These are phyloP conservation scores for Euthynnus affinis DNA, from an alignment of 2,797 vertebrate species.

Conservation along the genomic window DNA sequence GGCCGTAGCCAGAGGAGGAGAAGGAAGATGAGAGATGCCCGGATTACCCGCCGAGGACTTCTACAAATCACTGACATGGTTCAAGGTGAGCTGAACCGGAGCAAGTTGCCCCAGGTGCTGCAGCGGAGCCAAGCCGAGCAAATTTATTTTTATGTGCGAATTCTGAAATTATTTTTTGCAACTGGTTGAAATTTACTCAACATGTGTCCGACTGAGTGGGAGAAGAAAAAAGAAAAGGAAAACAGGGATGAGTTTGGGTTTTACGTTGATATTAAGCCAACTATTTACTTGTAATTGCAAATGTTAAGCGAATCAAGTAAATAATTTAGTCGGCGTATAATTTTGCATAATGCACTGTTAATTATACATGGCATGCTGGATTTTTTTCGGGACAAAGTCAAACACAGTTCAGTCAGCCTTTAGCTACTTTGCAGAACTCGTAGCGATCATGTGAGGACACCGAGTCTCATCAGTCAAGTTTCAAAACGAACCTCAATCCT, in stretches of 20 bases:
- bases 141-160: not conserved
- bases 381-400: conserved; percentile 46
- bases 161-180: not conserved
- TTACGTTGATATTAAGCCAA: not conserved
- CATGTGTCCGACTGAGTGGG: conserved; percentile 70
- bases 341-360: conserved; percentile 20
- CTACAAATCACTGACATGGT: conserved; percentile 50
- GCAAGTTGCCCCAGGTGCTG: conserved; percentile 31
- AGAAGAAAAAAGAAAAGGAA: too few species aligned
- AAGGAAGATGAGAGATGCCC: conserved; percentile 64
- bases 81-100: conserved; percentile 64
- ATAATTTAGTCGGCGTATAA: not conserved
- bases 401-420: conserved; percentile 32
- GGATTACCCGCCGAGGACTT: conserved; percentile 44
- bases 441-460: conserved; percentile 37
- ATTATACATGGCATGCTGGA: conserved; percentile 22
- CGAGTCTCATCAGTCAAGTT: conserved; percentile 47
- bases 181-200: conserved; percentile 51
- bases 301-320: not conserved
- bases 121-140: conserved; percentile 15
- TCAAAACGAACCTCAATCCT: conserved; percentile 7
- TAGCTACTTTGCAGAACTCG: not conserved
- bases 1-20: conserved; percentile 61
- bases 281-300: conserved; percentile 3
- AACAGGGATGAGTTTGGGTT: not conserved